Evolutionary conservation across 2,113 vertebrate genomes (phyloP).

Genomic region (Triplophysa rosa): DNA sequence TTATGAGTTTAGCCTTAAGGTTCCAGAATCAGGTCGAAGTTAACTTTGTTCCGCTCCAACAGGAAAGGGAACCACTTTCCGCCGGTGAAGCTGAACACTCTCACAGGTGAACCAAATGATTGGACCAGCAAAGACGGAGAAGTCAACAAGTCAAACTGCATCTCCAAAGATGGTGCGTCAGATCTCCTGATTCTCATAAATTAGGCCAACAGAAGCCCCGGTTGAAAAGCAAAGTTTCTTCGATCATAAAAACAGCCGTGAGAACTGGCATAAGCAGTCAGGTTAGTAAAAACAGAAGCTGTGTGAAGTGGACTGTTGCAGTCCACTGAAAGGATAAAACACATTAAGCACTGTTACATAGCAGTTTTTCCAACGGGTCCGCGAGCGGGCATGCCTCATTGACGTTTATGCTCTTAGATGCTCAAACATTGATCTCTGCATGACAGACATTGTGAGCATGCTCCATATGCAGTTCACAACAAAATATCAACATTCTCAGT

Average conservation of each 20-base stretch:
- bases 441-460: conserved; percentile 38
- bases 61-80: conserved; percentile 28
- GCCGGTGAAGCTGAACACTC: no score
- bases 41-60: conserved; percentile 37
- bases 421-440: conserved; percentile 31
- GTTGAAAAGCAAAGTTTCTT: conserved; percentile 11
- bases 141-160: conserved; percentile 4
- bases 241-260: conserved; percentile 22
- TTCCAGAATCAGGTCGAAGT: conserved; percentile 36
- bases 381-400: conserved; percentile 39
- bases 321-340: conserved; percentile 16
- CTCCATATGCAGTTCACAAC: conserved; percentile 52
- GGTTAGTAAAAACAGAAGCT: conserved; percentile 33
- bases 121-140: conserved; percentile 13
- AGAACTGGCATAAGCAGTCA: conserved; percentile 30
- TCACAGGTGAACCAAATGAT: conserved; percentile 11
- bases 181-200: conserved; percentile 38
- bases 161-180: not conserved
- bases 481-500: conserved; percentile 49
- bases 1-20: conserved; percentile 23
- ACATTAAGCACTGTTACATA: conserved; percentile 24
- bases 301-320: conserved; percentile 14
- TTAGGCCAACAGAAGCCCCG: conserved; percentile 34
- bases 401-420: conserved; percentile 26
- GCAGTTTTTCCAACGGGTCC: not conserved